Evolutionary conservation across 2,113 vertebrate genomes (phyloP).

Genomic region (Phaethornis superciliosus): DNA sequence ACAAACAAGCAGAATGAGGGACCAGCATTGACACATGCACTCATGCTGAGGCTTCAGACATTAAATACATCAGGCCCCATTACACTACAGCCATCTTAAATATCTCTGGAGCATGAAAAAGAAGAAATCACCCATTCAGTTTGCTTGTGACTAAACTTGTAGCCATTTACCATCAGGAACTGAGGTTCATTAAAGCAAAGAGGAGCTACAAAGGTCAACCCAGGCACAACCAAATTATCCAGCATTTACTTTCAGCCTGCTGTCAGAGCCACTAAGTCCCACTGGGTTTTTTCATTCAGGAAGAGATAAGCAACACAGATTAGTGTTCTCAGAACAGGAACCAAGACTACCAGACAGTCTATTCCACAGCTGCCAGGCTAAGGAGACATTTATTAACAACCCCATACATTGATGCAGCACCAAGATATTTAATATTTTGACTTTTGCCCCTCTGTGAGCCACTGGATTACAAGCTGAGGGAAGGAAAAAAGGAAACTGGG

Average conservation of each 20-base stretch:
- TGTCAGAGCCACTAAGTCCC: not conserved
- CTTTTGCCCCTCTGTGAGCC: accelerated
- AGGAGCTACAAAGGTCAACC: not conserved
- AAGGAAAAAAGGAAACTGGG: not conserved
- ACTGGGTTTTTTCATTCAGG: not conserved
- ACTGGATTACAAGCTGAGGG: not conserved
- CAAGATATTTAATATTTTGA: not conserved
- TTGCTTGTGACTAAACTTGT: not conserved
- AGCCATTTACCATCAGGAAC: not conserved
- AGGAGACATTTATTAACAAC: not conserved
- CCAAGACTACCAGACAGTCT: not conserved
- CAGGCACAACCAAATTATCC: not conserved
- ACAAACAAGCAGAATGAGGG: not conserved
- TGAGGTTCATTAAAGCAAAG: not conserved
- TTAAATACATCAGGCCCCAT: not conserved
- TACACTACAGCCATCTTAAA: not conserved
- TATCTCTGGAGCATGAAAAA: not conserved
- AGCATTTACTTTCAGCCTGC: not conserved
- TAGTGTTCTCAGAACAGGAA: not conserved
- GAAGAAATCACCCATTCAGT: accelerated
- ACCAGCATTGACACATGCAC: not conserved
- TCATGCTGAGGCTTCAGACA: not conserved
- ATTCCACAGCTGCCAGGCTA: not conserved
- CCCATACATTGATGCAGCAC: not conserved
- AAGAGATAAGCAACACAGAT: not conserved